phyloP scores from a whole-genome alignment of 2,797 vertebrate species.

The Sphenodon punctatus region DNA sequence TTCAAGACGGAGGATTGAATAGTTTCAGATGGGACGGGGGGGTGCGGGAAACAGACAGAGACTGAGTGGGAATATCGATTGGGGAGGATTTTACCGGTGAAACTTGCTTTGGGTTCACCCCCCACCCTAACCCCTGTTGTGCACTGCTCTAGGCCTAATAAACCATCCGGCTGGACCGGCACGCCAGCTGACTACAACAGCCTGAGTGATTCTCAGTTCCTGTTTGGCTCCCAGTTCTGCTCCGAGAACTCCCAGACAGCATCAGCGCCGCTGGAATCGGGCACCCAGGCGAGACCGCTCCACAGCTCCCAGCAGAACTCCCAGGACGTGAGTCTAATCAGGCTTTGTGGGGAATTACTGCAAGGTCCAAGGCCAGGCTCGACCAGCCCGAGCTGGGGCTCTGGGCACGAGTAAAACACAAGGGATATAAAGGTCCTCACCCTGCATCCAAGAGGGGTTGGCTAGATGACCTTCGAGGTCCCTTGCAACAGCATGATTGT shows the following conservation, averaged over 20 bases:
- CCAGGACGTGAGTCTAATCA: conserved; percentile 84
- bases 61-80: too few species aligned
- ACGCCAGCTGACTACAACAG: conserved; percentile 73
- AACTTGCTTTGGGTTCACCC: conserved; percentile 4
- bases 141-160: conserved; percentile 68
- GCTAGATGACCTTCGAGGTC: too few species aligned
- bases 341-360: too few species aligned
- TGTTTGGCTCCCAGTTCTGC: conserved; percentile 90
- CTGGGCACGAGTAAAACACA: too few species aligned
- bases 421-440: too few species aligned
- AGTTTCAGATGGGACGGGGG: too few species aligned
- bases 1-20: too few species aligned
- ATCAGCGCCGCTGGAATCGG: conserved; percentile 79
- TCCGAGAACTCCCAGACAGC: conserved; percentile 81
- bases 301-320: conserved; percentile 81
- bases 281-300: conserved; percentile 73
- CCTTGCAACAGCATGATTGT: too few species aligned
- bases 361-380: too few species aligned
- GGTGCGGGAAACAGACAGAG: too few species aligned
- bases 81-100: neutral
- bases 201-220: conserved; percentile 88
- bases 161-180: conserved; percentile 60
- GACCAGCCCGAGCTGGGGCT: too few species aligned
- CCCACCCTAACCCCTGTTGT: neutral
- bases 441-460: too few species aligned